Evolutionary conservation across 2,797 vertebrate genomes (phyloP).

Genomic region (Liparis tanakae): DNA sequence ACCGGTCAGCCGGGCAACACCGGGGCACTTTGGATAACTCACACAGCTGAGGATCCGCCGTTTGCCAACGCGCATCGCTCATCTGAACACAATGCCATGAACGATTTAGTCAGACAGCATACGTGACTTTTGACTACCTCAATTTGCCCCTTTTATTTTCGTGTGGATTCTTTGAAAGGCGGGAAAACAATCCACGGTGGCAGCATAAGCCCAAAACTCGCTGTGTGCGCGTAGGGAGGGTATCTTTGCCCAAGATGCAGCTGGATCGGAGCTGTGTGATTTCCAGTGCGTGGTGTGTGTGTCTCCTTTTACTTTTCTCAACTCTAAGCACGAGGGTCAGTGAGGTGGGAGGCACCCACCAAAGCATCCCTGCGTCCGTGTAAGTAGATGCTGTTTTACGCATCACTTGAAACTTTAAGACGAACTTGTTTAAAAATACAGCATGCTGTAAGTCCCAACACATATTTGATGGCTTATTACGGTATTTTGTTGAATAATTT

Average conservation of each 20-base stretch:
- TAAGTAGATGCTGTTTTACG: slow-evolving; percentile 83
- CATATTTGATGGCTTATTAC: not conserved
- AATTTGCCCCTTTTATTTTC: not conserved
- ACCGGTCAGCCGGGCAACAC: slow-evolving; percentile 81
- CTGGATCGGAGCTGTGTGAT: slow-evolving; percentile 69
- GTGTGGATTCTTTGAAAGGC: slow-evolving; percentile 30
- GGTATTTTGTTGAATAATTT: not conserved
- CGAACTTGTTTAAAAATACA: not conserved
- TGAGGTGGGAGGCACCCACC: slow-evolving; percentile 88
- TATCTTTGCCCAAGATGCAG: slow-evolving; percentile 81
- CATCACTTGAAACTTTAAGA: slow-evolving; percentile 5
- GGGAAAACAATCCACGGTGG: slow-evolving; percentile 34
- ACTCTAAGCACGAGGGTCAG: slow-evolving; percentile 82
- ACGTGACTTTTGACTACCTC: slow-evolving; percentile 61
- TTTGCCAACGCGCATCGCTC: slow-evolving; percentile 43
- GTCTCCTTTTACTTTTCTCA: slow-evolving; percentile 85
- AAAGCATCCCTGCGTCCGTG: slow-evolving; percentile 96
- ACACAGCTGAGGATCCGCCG: slow-evolving; percentile 71
- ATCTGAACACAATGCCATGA: slow-evolving; percentile 68
- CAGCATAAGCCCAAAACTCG: slow-evolving; percentile 54
- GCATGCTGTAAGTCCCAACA: not conserved
- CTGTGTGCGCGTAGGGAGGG: slow-evolving; percentile 52
- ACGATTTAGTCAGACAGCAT: slow-evolving; percentile 60
- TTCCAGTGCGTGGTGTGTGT: slow-evolving; percentile 75
- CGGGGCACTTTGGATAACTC: slow-evolving; percentile 70